These are phyloP conservation scores for Onychomys torridus DNA, from an alignment of 2,797 vertebrate genomes.

Conservation along the genomic window DNA sequence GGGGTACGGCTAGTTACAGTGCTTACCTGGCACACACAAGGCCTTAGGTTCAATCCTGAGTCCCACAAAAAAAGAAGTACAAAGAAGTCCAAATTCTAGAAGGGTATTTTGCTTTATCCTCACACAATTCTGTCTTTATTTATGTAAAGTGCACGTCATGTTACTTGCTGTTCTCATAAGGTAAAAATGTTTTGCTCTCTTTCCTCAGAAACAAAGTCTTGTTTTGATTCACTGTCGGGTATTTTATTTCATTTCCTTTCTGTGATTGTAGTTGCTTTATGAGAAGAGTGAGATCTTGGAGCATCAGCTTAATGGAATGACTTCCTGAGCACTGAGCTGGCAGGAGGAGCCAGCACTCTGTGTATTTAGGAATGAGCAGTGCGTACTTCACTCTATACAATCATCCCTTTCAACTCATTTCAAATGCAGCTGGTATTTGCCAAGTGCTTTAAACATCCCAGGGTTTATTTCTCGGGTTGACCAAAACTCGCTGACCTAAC, in stretches of 20 bases:
- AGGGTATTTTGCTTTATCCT: background rate
- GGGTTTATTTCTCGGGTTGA: constrained; percentile 58
- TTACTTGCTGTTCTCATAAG: constrained; percentile 27
- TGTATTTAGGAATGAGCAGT: constrained; percentile 58
- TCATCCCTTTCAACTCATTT: constrained; percentile 67
- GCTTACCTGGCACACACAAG: no score
- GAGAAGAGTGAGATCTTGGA: constrained; percentile 41
- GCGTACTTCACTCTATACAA: constrained; percentile 36
- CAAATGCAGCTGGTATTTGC: constrained; percentile 43
- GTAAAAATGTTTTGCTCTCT: constrained; percentile 40
- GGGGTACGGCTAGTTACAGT: background rate
- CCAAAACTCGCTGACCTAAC: constrained; percentile 47
- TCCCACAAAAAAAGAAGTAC: background rate
- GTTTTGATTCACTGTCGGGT: constrained; percentile 22
- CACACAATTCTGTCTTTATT: constrained; percentile 30
- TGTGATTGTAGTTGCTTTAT: constrained; percentile 47
- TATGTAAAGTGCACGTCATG: background rate
- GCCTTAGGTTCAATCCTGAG: background rate
- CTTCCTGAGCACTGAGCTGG: constrained; percentile 18
- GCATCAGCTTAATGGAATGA: constrained; percentile 29
- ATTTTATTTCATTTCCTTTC: constrained; percentile 51
- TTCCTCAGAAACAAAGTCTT: background rate
- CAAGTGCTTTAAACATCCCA: constrained; percentile 67
- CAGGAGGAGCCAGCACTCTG: constrained; percentile 20
- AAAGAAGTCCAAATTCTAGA: background rate